Evolutionary conservation across 2,888 invertebrate species (phyloP), one percentile per base, ranked within the genome.

Genomic region (Helicoverpa assulta): DNA sequence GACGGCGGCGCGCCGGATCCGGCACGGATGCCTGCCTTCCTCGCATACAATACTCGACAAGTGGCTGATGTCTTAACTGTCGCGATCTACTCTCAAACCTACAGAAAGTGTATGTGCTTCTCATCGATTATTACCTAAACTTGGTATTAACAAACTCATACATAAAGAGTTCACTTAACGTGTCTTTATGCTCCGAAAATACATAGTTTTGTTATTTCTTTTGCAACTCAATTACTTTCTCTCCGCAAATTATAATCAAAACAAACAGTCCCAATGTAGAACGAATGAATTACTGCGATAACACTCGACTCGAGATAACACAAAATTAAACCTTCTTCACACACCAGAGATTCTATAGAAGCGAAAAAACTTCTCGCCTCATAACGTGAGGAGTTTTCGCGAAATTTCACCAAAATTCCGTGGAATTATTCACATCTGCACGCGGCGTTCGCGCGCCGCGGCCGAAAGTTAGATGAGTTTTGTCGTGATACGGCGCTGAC

Each of bases 381-480:
- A 78, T 84, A 82, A 76, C 69, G 76, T 80, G 76, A 76, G 71
- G 77, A 82, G 80, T 83, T 85, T 78, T 80, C 76, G 71, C 67
- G 58, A 78, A 84, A 81, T 81, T 85, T 76, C 73, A 68, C 62
- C 63, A 50, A 81, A 84, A 79, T 80, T 82, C 67, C 68, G 58
- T 56, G 71, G 84, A 87, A 88, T 88, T 88, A 89, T 89, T 87
- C 86, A 84, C 88, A 86, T 88, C 84, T 87, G 85, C 82, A 80
- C 73, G 78, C 73, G 81, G 80, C 80, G 76, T 76, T 54, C 70
- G 75, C 75, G 71, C 83, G 82, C 76, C 78, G 78, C 80, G 82
- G 73, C 62, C 83, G 69, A 85, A 92, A 92, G 91, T 92, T 92
- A 91, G 91, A 92, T 92, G 92, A 91, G 92, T 91, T 93, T 86